Conservation (phyloP, 2,113 vertebrate species). For the Scytalopus superciliaris region DNA sequence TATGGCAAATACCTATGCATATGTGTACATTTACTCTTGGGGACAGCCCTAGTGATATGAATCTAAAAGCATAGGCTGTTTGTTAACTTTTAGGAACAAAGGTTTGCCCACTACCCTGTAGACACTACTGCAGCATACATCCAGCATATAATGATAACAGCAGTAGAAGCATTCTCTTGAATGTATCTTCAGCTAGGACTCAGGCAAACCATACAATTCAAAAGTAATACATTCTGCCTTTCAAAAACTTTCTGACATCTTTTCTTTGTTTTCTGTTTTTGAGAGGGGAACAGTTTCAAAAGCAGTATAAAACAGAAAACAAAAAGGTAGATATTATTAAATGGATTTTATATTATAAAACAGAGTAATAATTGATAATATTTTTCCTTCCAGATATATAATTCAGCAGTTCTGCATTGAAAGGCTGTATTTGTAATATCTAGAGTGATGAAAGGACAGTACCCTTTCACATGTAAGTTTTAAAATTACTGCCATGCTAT, state of each 20-base stretch:
- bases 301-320: background rate
- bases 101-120: background rate
- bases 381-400: background rate
- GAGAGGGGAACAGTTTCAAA: background rate
- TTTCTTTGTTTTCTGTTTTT: background rate
- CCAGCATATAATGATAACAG: background rate
- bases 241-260: background rate
- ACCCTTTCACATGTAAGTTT: constrained; percentile 5
- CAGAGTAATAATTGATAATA: background rate
- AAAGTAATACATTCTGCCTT: background rate
- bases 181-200: background rate
- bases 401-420: background rate
- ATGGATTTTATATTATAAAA: background rate
- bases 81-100: background rate
- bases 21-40: background rate
- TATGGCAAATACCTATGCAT: background rate
- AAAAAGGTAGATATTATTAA: background rate
- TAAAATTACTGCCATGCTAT: background rate
- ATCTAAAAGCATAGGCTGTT: background rate
- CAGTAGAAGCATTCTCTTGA: background rate
- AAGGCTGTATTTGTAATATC: constrained; percentile 20
- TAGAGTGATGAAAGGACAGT: background rate
- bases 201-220: background rate
- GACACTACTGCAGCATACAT: background rate
- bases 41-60: background rate